These are phyloP conservation scores for Antheraea mylitta DNA, from an alignment of 1,140 invertebrate species.

Conservation along the genomic window DNA sequence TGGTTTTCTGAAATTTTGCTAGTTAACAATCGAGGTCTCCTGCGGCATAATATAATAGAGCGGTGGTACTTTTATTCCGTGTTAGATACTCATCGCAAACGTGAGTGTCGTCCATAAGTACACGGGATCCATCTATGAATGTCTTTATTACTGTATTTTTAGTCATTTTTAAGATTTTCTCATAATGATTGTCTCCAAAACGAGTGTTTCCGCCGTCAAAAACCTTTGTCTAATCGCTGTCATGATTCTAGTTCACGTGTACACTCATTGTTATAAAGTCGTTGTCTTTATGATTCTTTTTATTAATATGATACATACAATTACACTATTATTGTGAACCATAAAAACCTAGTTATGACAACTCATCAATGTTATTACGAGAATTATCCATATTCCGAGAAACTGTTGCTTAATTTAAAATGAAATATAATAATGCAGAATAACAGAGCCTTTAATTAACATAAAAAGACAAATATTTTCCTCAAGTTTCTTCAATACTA, in stretches of 20 bases:
- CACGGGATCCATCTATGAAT: constrained; percentile 72
- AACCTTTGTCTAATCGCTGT: constrained; percentile 71
- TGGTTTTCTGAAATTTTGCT: constrained; percentile 33
- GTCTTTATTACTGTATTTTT: constrained; percentile 76
- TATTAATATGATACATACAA: background rate
- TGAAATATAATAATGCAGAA: background rate
- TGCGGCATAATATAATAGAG: constrained; percentile 62
- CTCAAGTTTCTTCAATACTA: too few relatives aligned
- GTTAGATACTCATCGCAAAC: constrained; percentile 71
- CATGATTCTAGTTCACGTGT: constrained; percentile 48
- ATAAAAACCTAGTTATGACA: background rate
- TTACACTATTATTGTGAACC: constrained; percentile 9
- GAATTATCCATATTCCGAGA: background rate
- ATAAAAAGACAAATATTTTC: too few relatives aligned
- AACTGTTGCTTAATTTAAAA: constrained; percentile 29
- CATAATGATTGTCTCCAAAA: constrained; percentile 77
- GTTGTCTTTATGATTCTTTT: constrained; percentile 17
- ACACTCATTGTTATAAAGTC: constrained; percentile 19
- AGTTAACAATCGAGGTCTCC: constrained; percentile 49
- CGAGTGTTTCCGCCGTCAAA: constrained; percentile 70
- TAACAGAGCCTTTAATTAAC: too few relatives aligned
- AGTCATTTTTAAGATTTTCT: constrained; percentile 78
- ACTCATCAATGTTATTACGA: background rate
- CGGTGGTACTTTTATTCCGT: constrained; percentile 74
- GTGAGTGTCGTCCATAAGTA: constrained; percentile 72